These are phyloP conservation scores for Sphenodon punctatus DNA, from an alignment of 2,797 vertebrate genomes.

Conservation along the genomic window DNA sequence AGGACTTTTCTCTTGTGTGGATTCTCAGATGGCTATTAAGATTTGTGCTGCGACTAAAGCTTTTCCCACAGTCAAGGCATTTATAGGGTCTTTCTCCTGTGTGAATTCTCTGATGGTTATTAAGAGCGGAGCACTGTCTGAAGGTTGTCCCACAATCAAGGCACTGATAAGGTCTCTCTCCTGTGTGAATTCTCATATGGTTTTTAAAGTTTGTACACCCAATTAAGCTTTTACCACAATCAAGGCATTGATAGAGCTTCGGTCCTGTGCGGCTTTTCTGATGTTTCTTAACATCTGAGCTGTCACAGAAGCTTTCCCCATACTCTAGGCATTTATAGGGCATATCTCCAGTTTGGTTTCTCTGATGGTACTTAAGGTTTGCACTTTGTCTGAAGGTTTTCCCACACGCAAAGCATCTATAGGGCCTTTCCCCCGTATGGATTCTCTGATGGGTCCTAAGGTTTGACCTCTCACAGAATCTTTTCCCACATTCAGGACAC, in stretches of 20 bases:
- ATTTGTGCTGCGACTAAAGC: too few relatives aligned
- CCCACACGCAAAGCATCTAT: neutral
- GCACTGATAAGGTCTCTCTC: constrained; percentile 81
- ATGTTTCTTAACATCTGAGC: constrained; percentile 81
- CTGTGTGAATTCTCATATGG: constrained; percentile 83
- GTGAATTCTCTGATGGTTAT: constrained; percentile 41
- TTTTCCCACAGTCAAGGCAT: too few relatives aligned
- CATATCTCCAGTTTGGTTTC: constrained; percentile 61
- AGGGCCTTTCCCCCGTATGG: neutral
- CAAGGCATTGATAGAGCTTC: constrained; percentile 76
- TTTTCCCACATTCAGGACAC: constrained; percentile 55
- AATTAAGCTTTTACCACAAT: constrained; percentile 74
- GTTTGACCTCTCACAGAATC: constrained; percentile 5
- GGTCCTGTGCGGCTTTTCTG: constrained; percentile 83
- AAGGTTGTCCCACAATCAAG: constrained; percentile 57
- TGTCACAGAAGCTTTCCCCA: constrained; percentile 78
- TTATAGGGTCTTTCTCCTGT: too few relatives aligned
- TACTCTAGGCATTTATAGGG: constrained; percentile 78
- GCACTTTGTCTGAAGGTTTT: constrained; percentile 1
- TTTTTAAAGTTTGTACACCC: constrained; percentile 55
- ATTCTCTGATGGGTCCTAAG: neutral
- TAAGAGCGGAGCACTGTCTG: constrained; percentile 52
- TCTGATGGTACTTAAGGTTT: constrained; percentile 10
- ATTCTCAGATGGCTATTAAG: too few relatives aligned
- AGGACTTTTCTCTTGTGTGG: too few relatives aligned